Evolutionary conservation across 2,888 invertebrate species (phyloP), one percentile per base, ranked within the genome.

Genomic region (Phasia obesa): DNA sequence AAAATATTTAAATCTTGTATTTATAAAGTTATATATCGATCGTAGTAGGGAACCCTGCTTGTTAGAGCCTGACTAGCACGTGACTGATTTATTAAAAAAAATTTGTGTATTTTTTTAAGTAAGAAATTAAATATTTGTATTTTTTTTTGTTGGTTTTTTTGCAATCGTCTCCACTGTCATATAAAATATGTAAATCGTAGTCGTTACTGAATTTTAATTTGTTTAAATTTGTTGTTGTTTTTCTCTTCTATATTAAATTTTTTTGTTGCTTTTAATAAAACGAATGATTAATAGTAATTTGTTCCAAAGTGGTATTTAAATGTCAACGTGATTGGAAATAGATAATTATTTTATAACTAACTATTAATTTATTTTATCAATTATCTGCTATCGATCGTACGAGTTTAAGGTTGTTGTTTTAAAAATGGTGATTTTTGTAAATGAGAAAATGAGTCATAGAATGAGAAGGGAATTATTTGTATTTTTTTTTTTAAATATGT

Each of bases 231-330:
- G 57, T 64, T 23, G 35, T 15, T 76, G 53, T 49, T 55, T 53
- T 62, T 62, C 27, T 31, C 11, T 51, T 31, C 9, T 15, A 27
- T 4, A 15, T 21, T 21, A 11, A 13, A 9, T 42, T 69, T 67
- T 19, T 21, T 53, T 55, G 42, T 42, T 55, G 42, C 3, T 38
- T 70, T 70, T 44, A 62, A 64, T 60, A 35, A 69, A 77, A 62
- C n/a, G n/a, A 55, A 4, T 17, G 47, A 47, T 70, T 62, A 62
- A 69, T 69, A 77, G 62, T 62, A 77, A 77, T 60, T 69, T 47
- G 59, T 19, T 23, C 44, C 15, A 69, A 60, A 69, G 42, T 35
- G 31, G 6, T 25, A 53, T 62, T 62, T 62, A 70, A 70, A 35
- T 11, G 35, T 35, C 35, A 35, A 35, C 35, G 35, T 35, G 35